phyloP scores from a whole-genome alignment of 2,888 invertebrate species.

The Drosophila dives region DNA sequence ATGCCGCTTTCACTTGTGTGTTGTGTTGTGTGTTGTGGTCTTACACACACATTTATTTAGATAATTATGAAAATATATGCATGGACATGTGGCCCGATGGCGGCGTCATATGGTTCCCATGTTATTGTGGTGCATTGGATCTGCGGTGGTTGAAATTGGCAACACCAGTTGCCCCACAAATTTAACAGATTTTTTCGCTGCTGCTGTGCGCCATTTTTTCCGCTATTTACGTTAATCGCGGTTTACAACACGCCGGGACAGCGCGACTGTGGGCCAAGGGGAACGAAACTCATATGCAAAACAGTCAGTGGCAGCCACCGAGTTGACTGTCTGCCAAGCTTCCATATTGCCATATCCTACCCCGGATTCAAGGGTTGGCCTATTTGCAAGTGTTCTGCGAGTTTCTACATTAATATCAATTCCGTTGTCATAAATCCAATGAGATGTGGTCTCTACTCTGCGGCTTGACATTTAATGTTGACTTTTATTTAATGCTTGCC shows the following conservation, averaged over 20 bases:
- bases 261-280: conserved; percentile 38
- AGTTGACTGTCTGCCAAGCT: conserved; percentile 44
- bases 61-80: conserved; percentile 73
- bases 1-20: conserved; percentile 70
- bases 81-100: conserved; percentile 36
- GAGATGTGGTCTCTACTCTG: conserved; percentile 58
- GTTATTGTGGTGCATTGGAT: conserved; percentile 19
- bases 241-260: conserved; percentile 69
- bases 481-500: conserved; percentile 38
- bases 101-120: conserved; percentile 47
- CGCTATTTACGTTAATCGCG: conserved; percentile 76
- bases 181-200: conserved; percentile 27
- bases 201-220: conserved; percentile 57
- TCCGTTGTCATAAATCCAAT: conserved; percentile 82
- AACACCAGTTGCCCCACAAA: too few relatives aligned
- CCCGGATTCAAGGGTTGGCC: conserved; percentile 27
- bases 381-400: conserved; percentile 46
- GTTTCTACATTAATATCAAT: conserved; percentile 81
- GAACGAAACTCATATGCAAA: conserved; percentile 55
- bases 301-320: conserved; percentile 39
- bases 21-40: conserved; percentile 44
- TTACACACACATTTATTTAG: conserved; percentile 72
- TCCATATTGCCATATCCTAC: conserved; percentile 9
- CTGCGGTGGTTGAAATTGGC: too few relatives aligned
- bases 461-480: conserved; percentile 52